Conservation (phyloP, 2,113 vertebrate species). For the Anoplopoma fimbria region DNA sequence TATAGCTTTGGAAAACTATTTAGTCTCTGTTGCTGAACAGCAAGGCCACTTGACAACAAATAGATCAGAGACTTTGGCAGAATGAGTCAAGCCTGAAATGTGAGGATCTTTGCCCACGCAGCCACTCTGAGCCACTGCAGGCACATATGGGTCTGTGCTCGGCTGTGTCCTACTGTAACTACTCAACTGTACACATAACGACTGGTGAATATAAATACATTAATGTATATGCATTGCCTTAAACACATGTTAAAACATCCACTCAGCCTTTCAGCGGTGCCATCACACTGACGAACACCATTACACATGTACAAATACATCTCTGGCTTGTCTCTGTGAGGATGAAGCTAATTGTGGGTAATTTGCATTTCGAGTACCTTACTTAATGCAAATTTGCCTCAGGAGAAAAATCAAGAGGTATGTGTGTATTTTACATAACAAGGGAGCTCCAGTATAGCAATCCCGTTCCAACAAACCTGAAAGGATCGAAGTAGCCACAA, state of each 20-base stretch:
- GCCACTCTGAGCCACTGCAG: slow-evolving; percentile 51
- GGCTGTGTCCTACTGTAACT: slow-evolving; percentile 21
- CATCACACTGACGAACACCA: neutral
- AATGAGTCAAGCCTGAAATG: slow-evolving; percentile 59
- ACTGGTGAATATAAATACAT: neutral
- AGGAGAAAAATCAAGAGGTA: slow-evolving; percentile 31
- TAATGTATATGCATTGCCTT: neutral
- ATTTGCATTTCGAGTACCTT: slow-evolving; percentile 58
- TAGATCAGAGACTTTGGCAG: slow-evolving; percentile 44
- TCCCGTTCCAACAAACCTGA: slow-evolving; percentile 12
- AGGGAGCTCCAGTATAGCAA: slow-evolving; percentile 3
- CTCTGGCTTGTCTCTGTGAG: neutral
- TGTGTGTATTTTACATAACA: slow-evolving; percentile 38
- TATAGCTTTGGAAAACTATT: slow-evolving; percentile 29
- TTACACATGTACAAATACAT: slow-evolving; percentile 12
- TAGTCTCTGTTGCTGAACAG: slow-evolving; percentile 27
- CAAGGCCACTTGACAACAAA: slow-evolving; percentile 48
- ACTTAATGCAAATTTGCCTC: slow-evolving; percentile 37
- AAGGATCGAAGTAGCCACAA: slow-evolving; percentile 2
- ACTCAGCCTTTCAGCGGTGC: neutral
- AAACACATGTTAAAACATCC: slow-evolving; percentile 10
- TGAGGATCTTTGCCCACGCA: slow-evolving; percentile 60
- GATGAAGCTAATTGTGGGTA: slow-evolving; percentile 17
- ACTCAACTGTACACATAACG: slow-evolving; percentile 9
- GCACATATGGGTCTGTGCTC: slow-evolving; percentile 14